Evolutionary conservation across 2,113 vertebrate genomes (phyloP).

Genomic region (Gobio gobio): DNA sequence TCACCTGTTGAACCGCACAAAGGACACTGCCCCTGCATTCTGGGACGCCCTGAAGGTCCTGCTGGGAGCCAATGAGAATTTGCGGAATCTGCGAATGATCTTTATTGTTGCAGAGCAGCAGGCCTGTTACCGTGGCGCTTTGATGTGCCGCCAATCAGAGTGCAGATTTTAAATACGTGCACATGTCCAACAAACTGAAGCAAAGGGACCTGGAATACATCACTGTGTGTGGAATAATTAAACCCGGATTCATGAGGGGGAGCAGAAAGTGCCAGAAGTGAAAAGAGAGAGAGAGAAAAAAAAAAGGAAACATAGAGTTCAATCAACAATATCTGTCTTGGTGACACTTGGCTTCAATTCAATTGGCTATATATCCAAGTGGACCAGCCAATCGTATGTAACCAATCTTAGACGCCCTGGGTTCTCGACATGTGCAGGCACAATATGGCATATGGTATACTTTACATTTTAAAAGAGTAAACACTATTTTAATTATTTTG

Average conservation of each 20-base stretch:
- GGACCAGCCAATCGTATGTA: neutral
- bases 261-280: slow-evolving; percentile 26
- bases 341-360: slow-evolving; percentile 16
- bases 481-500: neutral
- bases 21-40: slow-evolving; percentile 48
- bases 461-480: neutral
- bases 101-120: slow-evolving; percentile 59
- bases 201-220: slow-evolving; percentile 33
- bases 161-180: slow-evolving; percentile 59
- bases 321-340: slow-evolving; percentile 19
- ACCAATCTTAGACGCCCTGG: slow-evolving; percentile 1
- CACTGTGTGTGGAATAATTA: slow-evolving; percentile 53
- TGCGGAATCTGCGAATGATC: slow-evolving; percentile 55
- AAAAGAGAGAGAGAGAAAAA: neutral
- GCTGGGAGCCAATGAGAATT: slow-evolving; percentile 57
- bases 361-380: slow-evolving; percentile 1
- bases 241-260: slow-evolving; percentile 31
- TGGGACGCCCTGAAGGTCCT: slow-evolving; percentile 39
- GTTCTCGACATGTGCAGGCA: slow-evolving; percentile 2
- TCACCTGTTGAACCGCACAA: slow-evolving; percentile 55
- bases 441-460: slow-evolving; percentile 8
- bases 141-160: slow-evolving; percentile 61
- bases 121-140: slow-evolving; percentile 55
- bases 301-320: neutral
- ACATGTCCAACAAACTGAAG: slow-evolving; percentile 56